Base-by-base conservation (phyloP, 2,113 vertebrate genomes). In the Paramisgurnus dabryanus region DNA sequence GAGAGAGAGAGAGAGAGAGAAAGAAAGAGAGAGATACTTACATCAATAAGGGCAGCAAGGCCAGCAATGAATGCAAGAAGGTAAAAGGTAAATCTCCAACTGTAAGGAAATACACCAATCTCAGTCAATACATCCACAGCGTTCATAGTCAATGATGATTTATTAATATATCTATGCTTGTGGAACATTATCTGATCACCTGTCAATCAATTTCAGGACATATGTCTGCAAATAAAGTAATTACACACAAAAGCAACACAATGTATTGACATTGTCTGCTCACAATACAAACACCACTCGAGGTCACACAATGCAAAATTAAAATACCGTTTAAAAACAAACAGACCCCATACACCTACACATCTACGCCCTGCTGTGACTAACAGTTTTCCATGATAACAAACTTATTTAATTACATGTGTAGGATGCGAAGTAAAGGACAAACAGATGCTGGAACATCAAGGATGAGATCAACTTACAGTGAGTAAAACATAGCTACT, bases 31-130 rank as follows among this genome's bases (percentile, higher is more conserved):
- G 55, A 50, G n/a, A 10, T 89, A 98, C 97, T 97, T 84, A 99
- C 97, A 72, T 99, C 96, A 80, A 95, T 74, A 18, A 96, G 94
- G 71, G 93, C 94, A 2, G 91, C 94, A 93, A 98, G 93, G 92
- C 97, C 97, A 85, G 94, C 95, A 90, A 96, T 91, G 93, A 98
- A 98, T 90, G 97, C 96, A 90, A 97, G 22, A 93, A 98, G 92
- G 93, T 99, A 99, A 94, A 96, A 99, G 0, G 95, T 96, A 94
- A 99, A 99, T 91, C 97, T 94, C 97, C 97, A 99, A 90, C 97
- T 99, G 94, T 75, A 94, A 95, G 57, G 78, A 58, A 69, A 49
- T 13, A 80, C 34, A 84, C 12, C 15, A 34, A 66, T 49, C 50
- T 77, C 11, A 45, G 53, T 17, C 41, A 43, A 72, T 5, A 57